phyloP scores from a whole-genome alignment of 2,113 vertebrate genomes.

The Neomonachus schauinslandi region DNA sequence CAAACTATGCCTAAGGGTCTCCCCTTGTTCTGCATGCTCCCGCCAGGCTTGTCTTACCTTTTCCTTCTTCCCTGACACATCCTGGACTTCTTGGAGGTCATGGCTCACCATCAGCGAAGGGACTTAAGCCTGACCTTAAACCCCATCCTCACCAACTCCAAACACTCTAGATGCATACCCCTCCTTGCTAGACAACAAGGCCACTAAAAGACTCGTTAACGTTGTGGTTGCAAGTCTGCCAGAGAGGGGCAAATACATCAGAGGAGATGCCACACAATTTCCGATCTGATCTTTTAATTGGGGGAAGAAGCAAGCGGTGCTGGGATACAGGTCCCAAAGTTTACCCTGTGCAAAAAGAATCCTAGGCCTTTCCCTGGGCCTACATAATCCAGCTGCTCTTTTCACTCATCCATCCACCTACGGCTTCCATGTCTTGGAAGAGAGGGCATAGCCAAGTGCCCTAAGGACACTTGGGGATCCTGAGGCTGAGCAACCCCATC shows the following conservation, averaged over 20 bases:
- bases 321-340: not conserved
- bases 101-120: not conserved
- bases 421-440: not conserved
- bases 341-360: not conserved
- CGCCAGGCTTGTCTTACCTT: not conserved
- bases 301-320: not conserved
- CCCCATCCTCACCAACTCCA: not conserved
- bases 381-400: not conserved
- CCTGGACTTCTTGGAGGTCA: not conserved
- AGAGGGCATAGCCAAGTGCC: not conserved
- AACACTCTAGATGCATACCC: not conserved
- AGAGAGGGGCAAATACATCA: not conserved
- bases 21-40: not conserved
- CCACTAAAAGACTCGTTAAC: not conserved
- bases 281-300: not conserved
- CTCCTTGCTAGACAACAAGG: not conserved
- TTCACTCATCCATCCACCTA: not conserved
- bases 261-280: not conserved
- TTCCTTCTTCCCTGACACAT: not conserved
- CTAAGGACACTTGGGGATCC: rapidly evolving
- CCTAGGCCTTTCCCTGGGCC: not conserved
- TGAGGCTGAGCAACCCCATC: not conserved
- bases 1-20: too few species aligned
- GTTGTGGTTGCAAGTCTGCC: not conserved
- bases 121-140: not conserved